Base-by-base conservation (phyloP, 2,888 invertebrate genomes). In the Gymnoscelis rufifasciata region DNA sequence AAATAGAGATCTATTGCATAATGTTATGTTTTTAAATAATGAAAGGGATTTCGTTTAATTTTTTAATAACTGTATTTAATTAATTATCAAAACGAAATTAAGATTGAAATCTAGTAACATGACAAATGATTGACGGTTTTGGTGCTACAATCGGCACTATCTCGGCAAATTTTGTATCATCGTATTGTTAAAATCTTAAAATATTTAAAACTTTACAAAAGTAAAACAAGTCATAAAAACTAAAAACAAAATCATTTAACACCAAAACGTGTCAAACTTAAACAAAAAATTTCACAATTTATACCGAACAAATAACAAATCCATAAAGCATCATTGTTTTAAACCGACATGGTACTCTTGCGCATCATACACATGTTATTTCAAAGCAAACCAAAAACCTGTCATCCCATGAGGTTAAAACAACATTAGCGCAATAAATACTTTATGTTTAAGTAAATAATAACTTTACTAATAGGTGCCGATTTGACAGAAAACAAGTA, bases 351-450 rank as follows among this genome's bases (percentile, higher is more conserved):
- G 47, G 33, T 43, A 52, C 45, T 54, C 54, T 56, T 53, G 57
- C 57, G 59, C 51, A 54, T 51, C 42, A 48, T 74, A 82, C 80
- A 83, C 66, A 62, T 81, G 77, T 74, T 78, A 83, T 82, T 78
- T 75, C 81, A 81, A 65, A 60, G 71, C 80, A 83, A 83, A 84
- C 71, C 64, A n/a, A 73, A 77, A 84, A 84, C 83, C 81, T 76
- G 83, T 83, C 77, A 77, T 83, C 78, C 74, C 78, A 77, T 79
- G 81, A 84, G 86, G 86, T 86, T 84, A 86, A 83, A 70, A 82
- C 69, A 84, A 84, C 76, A 84, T 69, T 69, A 69, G 64, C 82
- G 83, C 77, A 82, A 83, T 76, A 76, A 75, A 78, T 82, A 80
- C 74, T 82, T 79, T 73, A 76, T 72, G 69, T 62, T 56, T 68